Base-by-base conservation (phyloP, 2,888 invertebrate species). In the Agrotis clavis region DNA sequence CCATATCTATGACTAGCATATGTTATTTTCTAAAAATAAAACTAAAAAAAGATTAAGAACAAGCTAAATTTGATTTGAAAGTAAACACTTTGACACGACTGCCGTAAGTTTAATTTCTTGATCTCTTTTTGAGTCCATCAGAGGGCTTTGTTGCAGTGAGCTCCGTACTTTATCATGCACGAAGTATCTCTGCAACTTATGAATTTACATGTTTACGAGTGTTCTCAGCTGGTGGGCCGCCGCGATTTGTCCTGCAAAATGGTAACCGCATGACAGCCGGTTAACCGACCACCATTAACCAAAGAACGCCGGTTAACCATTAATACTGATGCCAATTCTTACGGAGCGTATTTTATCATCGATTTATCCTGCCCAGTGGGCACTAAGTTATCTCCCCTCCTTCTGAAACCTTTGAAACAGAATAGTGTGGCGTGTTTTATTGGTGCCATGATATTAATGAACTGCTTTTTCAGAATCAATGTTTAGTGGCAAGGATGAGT, bases 141-240 rank as follows among this genome's bases (percentile, higher is more conserved):
- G 60, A 50, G 50, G 41, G 51, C 63, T 77, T 86, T 82, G 85
- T 87, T 77, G 68, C 75, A 57, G 63, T 77, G 70, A 83, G 66
- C 74, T 79, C 63, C 53, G 76, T 82, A 86, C 85, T 90, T 90
- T 91, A 91, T 92, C 92, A 90, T 87, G 85, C 86, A 86, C 84
- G 86, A 85, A 84, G 88, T 86, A 90, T 91, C 87, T 88, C 84
- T 84, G 80, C 86, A 87, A 91, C 87, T 92, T 94, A 93, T 93
- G 93, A 90, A 94, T 94, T 94, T 92, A 91, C 94, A 94, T 94
- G 92, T 94, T 94, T 94, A 95, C 92, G 93, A 93, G 90, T 86
- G 83, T 85, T 86, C 94, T 81, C 94, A 71, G 94, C 91, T 89
- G 95, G 96, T 94, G 96, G 95, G 93, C 95, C 83, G 82, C 79